Evolutionary conservation across 2,113 vertebrate species (phyloP).

Genomic region (Tringa solitaria): DNA sequence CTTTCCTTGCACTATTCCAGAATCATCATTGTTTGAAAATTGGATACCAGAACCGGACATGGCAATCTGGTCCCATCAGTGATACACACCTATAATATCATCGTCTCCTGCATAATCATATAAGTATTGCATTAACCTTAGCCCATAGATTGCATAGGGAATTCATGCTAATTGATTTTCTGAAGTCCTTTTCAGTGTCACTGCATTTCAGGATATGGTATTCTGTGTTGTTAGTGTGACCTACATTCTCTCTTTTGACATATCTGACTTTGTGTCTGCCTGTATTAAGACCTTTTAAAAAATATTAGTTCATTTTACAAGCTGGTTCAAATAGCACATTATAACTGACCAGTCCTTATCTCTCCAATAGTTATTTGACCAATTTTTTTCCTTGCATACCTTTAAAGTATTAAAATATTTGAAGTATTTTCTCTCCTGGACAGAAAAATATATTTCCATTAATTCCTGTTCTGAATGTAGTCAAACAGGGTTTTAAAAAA

Average conservation of each 20-base stretch:
- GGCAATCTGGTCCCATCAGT: background rate
- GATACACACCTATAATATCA: constrained; percentile 11
- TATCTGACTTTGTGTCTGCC: constrained; percentile 40
- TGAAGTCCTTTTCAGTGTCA: constrained; percentile 63
- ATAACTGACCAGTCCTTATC: background rate
- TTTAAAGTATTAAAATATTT: background rate
- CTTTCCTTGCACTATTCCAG: background rate
- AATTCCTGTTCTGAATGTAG: background rate
- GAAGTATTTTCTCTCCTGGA: background rate
- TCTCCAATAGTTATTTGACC: background rate
- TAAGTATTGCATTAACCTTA: constrained; percentile 38
- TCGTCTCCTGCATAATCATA: constrained; percentile 37
- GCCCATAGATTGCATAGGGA: constrained; percentile 11
- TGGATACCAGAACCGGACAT: background rate
- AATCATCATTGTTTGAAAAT: background rate
- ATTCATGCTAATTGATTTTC: constrained; percentile 65
- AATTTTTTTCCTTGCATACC: background rate
- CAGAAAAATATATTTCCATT: background rate
- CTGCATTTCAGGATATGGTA: constrained; percentile 47
- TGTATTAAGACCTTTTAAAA: constrained; percentile 15
- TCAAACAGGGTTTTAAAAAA: background rate
- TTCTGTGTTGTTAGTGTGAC: constrained; percentile 52
- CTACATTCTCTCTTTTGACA: constrained; percentile 61
- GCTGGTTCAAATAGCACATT: background rate
- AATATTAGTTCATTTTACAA: background rate